Evolutionary conservation across 1,140 invertebrate genomes (phyloP).

Genomic region (Cyphomyrmex costatus): DNA sequence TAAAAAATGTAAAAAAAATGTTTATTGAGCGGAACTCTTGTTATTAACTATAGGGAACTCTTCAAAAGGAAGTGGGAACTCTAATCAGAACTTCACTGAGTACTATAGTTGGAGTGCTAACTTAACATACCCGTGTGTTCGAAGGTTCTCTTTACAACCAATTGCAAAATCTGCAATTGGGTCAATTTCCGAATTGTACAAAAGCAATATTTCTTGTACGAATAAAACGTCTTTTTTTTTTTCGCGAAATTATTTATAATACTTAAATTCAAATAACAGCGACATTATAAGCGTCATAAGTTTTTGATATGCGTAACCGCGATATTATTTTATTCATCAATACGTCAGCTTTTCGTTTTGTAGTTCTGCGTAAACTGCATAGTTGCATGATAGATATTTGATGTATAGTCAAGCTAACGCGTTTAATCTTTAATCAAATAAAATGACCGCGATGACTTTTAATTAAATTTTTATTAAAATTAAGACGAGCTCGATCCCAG

Average conservation of each 20-base stretch:
- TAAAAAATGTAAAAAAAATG: too few species aligned
- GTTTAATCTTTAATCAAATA: not conserved
- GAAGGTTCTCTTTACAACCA: not conserved
- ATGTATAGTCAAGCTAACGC: too few species aligned
- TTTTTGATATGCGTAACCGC: not conserved
- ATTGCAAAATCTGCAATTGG: not conserved
- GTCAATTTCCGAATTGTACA: not conserved
- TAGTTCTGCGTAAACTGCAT: not conserved
- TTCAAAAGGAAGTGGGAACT: too few species aligned
- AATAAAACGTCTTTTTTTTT: not conserved
- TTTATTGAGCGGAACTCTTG: too few species aligned
- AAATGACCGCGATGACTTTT: not conserved
- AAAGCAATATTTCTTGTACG: not conserved
- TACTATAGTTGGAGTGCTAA: too few species aligned
- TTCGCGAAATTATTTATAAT: not conserved
- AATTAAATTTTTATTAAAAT: not conserved
- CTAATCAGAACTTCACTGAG: too few species aligned
- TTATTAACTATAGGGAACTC: too few species aligned
- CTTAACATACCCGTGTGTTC: too few species aligned
- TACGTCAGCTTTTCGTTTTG: not conserved
- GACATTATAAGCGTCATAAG: not conserved
- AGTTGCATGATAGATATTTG: too few species aligned
- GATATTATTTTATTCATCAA: constrained; percentile 7
- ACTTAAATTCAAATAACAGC: not conserved
- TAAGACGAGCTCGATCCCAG: not conserved